A percentile compares a stretch with the other conserved stretches of the same genome.
Conservation (phyloP, 2,113 vertebrate genomes). For the Ailuropoda melanoleuca region DNA sequence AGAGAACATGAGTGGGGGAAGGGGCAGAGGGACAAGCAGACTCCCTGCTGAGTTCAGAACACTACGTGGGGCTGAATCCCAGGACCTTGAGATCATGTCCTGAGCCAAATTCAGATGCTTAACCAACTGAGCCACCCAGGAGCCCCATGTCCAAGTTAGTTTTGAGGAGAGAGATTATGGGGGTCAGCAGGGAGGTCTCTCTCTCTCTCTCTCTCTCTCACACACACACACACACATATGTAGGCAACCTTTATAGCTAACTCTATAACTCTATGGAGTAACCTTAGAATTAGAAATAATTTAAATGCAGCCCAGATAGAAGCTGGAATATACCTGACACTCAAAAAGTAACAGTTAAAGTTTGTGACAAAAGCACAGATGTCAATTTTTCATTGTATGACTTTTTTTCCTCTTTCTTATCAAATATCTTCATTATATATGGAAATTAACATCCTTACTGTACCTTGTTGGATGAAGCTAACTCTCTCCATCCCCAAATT, state of each 20-base stretch:
- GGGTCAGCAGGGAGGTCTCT: not conserved
- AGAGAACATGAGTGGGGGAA: not conserved
- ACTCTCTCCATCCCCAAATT: not conserved
- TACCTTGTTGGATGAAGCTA: not conserved
- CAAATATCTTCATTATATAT: not conserved
- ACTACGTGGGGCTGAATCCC: not conserved
- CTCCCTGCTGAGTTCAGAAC: not conserved
- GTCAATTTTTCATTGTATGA: not conserved
- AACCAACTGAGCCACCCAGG: not conserved
- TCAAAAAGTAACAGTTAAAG: not conserved
- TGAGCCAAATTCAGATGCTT: not conserved
- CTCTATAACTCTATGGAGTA: not conserved
- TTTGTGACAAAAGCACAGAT: not conserved
- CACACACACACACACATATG: not conserved
- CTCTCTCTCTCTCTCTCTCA: too few species aligned
- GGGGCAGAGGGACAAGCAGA: not conserved
- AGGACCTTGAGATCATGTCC: not conserved
- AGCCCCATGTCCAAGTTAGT: not conserved
- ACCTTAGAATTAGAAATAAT: not conserved
- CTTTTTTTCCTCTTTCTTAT: not conserved
- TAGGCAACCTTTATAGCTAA: not conserved
- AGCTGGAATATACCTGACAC: not conserved
- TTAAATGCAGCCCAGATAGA: not conserved
- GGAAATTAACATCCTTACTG: not conserved
- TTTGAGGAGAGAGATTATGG: not conserved